A percentile compares a stretch with the other conserved stretches of the same genome.
Conservation (phyloP, 2,888 invertebrate genomes). For the Stenchaetothrips biformis region DNA sequence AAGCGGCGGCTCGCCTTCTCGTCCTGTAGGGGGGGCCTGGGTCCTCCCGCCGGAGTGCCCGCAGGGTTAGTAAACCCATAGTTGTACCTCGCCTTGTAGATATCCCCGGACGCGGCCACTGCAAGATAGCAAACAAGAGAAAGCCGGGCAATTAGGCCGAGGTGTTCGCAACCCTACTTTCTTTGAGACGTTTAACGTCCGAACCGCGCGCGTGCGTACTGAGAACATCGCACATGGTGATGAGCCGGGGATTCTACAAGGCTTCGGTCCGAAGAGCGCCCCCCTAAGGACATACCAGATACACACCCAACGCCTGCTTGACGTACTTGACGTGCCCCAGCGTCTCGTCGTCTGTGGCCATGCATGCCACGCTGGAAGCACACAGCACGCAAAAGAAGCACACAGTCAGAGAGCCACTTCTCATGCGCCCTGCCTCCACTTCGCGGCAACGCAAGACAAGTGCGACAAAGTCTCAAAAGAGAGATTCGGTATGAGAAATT, state of each 20-base stretch:
- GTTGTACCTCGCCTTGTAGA: slow-evolving; percentile 18
- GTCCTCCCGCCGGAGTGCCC: not conserved
- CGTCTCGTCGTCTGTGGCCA: not conserved
- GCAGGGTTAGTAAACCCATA: slow-evolving; percentile 1
- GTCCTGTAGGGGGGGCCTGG: not conserved
- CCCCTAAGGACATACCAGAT: not conserved
- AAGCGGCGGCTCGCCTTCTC: not conserved
- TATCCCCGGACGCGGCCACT: slow-evolving; percentile 23
- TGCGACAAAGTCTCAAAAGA: too few species aligned
- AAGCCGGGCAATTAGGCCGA: slow-evolving; percentile 14
- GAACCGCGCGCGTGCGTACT: not conserved
- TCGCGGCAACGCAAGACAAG: not conserved
- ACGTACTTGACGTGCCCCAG: not conserved
- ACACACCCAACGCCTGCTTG: not conserved
- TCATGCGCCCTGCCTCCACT: not conserved
- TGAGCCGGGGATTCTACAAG: slow-evolving; percentile 15
- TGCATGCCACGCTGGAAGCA: too few species aligned
- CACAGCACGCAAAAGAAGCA: slow-evolving; percentile 7
- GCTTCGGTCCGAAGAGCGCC: not conserved
- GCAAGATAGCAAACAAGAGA: slow-evolving; percentile 23
- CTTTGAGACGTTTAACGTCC: too few species aligned
- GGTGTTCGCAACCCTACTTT: slow-evolving; percentile 1
- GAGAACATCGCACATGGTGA: not conserved
- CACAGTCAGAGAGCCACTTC: not conserved
- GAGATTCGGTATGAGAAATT: not conserved